Conservation (phyloP, 92 coral and sea anemone species). For the Heteractis magnifica region DNA sequence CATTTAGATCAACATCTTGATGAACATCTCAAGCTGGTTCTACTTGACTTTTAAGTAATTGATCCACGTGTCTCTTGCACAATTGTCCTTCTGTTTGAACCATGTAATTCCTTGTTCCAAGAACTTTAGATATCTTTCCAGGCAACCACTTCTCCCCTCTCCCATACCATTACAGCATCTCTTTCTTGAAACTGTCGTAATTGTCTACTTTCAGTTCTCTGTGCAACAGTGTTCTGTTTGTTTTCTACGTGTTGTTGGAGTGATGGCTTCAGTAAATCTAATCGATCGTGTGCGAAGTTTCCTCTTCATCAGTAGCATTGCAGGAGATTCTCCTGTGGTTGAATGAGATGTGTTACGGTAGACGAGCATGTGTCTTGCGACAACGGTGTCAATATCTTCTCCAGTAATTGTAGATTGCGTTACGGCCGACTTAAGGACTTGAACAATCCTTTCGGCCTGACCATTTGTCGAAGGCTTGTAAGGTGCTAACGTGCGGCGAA, state of each 20-base stretch:
- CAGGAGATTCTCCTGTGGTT: conserved; percentile 33
- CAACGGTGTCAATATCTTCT: conserved; percentile 18
- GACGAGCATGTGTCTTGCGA: conserved; percentile 22
- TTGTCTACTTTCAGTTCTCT: conserved; percentile 24
- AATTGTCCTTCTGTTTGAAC: too few relatives aligned
- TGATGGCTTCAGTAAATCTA: conserved; percentile 38
- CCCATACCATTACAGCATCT: conserved; percentile 14
- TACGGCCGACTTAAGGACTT: conserved; percentile 12
- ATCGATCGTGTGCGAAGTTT: too few relatives aligned
- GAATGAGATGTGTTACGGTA: conserved; percentile 32
- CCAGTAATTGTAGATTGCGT: conserved; percentile 29
- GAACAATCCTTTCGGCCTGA: neutral
- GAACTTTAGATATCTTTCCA: conserved; percentile 19
- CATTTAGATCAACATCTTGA: too few relatives aligned
- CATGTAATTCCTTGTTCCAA: neutral
- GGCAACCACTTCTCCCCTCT: conserved; percentile 32
- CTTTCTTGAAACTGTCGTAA: conserved; percentile 24
- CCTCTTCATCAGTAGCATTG: neutral
- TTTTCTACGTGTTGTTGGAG: conserved; percentile 35
- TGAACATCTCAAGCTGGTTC: too few relatives aligned
- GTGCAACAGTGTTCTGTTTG: conserved; percentile 23
- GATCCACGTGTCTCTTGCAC: too few relatives aligned
- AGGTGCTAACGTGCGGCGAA: too few relatives aligned
- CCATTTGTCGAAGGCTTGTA: too few relatives aligned
- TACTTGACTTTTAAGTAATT: too few relatives aligned